Conservation (phyloP, 1,140 invertebrate genomes). For the Drosophila prosaltans region DNA sequence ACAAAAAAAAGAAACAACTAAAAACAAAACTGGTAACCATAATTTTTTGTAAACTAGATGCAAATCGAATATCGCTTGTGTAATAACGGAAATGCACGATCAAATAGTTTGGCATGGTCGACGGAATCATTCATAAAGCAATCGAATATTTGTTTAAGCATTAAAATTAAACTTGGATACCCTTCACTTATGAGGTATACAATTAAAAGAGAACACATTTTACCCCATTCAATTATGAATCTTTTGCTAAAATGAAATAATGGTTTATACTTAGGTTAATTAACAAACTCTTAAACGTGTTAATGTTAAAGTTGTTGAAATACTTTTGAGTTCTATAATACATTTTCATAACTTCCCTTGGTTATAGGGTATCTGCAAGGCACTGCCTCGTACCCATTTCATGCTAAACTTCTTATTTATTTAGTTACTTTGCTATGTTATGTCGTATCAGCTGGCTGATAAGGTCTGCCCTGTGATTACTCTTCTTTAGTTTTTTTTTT, state of each 20-base stretch:
- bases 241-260: too few species aligned
- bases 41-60: slow-evolving; percentile 32
- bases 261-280: too few species aligned
- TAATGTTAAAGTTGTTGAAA: too few species aligned
- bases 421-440: slow-evolving; percentile 3
- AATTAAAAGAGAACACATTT: too few species aligned
- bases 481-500: background rate
- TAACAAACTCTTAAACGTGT: too few species aligned
- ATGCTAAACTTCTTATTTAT: slow-evolving; percentile 4
- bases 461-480: slow-evolving; percentile 1
- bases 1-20: slow-evolving; percentile 10
- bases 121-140: slow-evolving; percentile 42
- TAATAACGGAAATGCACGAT: slow-evolving; percentile 52
- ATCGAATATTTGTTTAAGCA: slow-evolving; percentile 31
- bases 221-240: too few species aligned
- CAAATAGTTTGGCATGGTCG: slow-evolving; percentile 40
- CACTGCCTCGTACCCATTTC: background rate
- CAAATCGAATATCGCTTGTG: slow-evolving; percentile 55
- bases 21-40: slow-evolving; percentile 37
- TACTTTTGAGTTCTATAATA: too few species aligned
- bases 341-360: too few species aligned
- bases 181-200: slow-evolving; percentile 25
- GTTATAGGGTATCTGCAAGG: background rate
- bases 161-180: slow-evolving; percentile 10
- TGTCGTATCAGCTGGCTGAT: slow-evolving; percentile 14